Evolutionary conservation across 2,888 invertebrate genomes (phyloP), one percentile per base, ranked within the genome.

Genomic region (Xanthorhoe designata): DNA sequence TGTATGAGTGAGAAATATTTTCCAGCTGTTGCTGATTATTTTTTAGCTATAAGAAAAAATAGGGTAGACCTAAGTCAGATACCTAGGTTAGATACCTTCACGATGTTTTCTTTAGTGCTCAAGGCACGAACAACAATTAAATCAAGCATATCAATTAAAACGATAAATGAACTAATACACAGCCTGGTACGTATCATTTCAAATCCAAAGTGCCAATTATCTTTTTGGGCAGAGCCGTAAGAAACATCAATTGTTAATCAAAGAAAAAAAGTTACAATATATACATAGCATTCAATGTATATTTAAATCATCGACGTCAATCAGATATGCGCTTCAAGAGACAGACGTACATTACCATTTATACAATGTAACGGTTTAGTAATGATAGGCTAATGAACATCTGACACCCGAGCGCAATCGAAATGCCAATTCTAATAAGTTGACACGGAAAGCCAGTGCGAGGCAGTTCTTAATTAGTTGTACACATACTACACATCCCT

Each of bases 321-420:
- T 61, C 65, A 61, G 61, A 61, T 56, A 55, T 58, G 58, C 66
- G 32, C 58, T 62, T 42, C 49, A 32, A 66, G 52, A 59, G 50
- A 62, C 45, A 55, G 45, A 57, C 38, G 42, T 51, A 35, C 50
- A 66, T 66, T 59, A 62, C 50, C 50, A 58, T 62, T 58, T 53
- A 49, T 49, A 58, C 62, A 59, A 45, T 62, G 59, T 62, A 62
- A 66, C 59, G 54, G 66, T 59, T 58, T 45, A 60, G 62, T 59
- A 60, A 60, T 63, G 59, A 59, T 60, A 63, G 62, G 62, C 55
- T 62, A 62, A 66, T 66, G 55, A 62, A 59, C 45, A 66, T 66
- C 62, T 63, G 58, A 63, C 55, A 66, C 51, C 29, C 38, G 56
- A 63, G 35, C 54, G 32, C 62, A 62, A 61, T 53, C 62, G 51